A percentile compares a stretch with the other conserved stretches of the same genome.
Conservation (phyloP, 2,888 invertebrate species). For the Macrophya annulata region DNA sequence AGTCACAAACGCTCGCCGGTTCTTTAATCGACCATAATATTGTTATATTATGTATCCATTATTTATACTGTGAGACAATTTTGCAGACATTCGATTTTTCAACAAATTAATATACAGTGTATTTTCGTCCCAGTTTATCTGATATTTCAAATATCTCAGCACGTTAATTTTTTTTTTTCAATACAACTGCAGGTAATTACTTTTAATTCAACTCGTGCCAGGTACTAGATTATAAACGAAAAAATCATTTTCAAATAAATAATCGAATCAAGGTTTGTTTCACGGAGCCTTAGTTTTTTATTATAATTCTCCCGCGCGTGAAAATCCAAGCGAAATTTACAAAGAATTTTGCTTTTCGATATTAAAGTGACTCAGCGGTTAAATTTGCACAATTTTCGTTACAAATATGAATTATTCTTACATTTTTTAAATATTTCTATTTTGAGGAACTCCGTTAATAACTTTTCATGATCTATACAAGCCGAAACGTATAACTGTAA, state of each 20-base stretch:
- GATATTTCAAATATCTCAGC: background rate
- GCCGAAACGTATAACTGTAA: background rate
- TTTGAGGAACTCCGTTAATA: background rate
- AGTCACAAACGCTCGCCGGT: background rate
- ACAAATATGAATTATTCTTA: background rate
- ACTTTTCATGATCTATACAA: background rate
- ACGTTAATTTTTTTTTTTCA: background rate
- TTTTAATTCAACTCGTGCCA: background rate
- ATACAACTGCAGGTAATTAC: background rate
- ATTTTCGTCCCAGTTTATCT: background rate
- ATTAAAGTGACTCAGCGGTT: background rate
- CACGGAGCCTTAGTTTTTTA: background rate
- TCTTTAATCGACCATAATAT: slow-evolving; percentile 20
- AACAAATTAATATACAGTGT: background rate
- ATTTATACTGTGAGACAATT: slow-evolving; percentile 1
- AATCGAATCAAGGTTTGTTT: background rate
- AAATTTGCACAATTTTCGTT: background rate
- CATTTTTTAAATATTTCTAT: background rate
- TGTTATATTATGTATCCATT: background rate
- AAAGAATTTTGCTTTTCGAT: background rate
- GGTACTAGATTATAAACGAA: background rate
- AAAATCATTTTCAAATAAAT: background rate
- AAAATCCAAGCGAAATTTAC: background rate
- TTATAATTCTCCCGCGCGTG: background rate
- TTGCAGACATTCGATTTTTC: background rate